Evolutionary conservation across 2,888 invertebrate genomes (phyloP).

Genomic region (Drosophila falleni): DNA sequence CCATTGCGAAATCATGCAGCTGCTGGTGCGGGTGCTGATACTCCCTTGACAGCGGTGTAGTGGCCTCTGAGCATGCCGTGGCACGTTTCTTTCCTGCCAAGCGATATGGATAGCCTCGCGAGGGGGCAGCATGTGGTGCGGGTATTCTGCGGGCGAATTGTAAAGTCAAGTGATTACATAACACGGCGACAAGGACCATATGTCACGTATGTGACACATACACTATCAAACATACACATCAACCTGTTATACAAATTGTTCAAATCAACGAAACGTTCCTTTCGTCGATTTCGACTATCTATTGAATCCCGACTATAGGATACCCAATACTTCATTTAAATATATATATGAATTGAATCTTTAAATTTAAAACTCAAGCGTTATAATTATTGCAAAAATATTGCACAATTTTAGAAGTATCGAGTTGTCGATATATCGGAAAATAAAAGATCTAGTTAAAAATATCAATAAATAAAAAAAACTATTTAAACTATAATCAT

Average conservation of each 20-base stretch:
- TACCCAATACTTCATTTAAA: too few species aligned
- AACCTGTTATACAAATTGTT: conserved; percentile 9
- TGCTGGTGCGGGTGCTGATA: conserved; percentile 46
- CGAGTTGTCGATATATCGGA: too few species aligned
- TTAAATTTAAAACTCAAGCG: too few species aligned
- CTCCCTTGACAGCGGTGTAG: conserved; percentile 57
- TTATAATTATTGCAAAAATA: too few species aligned
- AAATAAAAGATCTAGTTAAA: too few species aligned
- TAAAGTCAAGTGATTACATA: conserved; percentile 60
- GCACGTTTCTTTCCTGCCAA: conserved; percentile 84
- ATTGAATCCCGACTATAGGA: background rate
- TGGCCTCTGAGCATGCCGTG: conserved; percentile 71
- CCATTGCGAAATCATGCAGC: conserved; percentile 55
- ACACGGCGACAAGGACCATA: conserved; percentile 29
- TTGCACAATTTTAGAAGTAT: too few species aligned
- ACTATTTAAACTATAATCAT: too few species aligned
- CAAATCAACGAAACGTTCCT: background rate
- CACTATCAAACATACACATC: conserved; percentile 6
- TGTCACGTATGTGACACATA: conserved; percentile 45
- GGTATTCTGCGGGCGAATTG: conserved; percentile 85
- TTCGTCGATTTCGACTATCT: background rate
- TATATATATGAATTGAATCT: too few species aligned
- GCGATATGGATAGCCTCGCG: conserved; percentile 86
- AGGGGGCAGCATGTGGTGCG: conserved; percentile 87
- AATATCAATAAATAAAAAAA: too few species aligned